Evolutionary conservation across 2,888 invertebrate species (phyloP).

Genomic region (Molorchus minor): DNA sequence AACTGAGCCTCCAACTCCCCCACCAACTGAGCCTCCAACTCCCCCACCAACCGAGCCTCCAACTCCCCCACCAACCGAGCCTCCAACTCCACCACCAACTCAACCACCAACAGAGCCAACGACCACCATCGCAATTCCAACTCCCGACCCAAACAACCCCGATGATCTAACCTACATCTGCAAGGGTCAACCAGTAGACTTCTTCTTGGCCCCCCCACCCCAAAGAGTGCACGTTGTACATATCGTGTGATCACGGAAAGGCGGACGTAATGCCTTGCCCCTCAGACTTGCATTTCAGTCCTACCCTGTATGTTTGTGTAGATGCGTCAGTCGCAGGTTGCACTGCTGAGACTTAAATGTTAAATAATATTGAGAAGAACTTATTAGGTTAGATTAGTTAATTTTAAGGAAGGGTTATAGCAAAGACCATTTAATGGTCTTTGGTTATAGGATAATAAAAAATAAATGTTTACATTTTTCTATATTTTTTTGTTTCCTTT

Average conservation of each 20-base stretch:
- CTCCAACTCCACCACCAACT: not conserved
- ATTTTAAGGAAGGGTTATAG: too few relatives aligned
- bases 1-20: not conserved
- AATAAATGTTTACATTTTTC: too few relatives aligned
- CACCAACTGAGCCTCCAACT: constrained; percentile 6
- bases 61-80: not conserved
- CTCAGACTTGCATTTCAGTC: constrained; percentile 30
- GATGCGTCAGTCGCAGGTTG: constrained; percentile 1
- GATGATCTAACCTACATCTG: constrained; percentile 36
- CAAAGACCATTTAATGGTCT: too few relatives aligned
- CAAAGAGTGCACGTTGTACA: constrained; percentile 30
- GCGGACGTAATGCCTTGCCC: constrained; percentile 40
- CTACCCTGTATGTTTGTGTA: constrained; percentile 14
- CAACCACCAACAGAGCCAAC: not conserved
- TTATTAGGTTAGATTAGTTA: too few relatives aligned
- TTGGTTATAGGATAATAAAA: too few relatives aligned
- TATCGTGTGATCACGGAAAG: constrained; percentile 35
- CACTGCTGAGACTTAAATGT: not conserved
- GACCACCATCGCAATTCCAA: constrained; percentile 6
- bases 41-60: not conserved
- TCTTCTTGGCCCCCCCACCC: constrained; percentile 40
- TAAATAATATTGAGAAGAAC: not conserved
- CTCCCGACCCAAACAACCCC: constrained; percentile 27
- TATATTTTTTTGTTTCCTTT: too few relatives aligned
- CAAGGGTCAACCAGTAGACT: constrained; percentile 34